Conservation (phyloP, 2,888 invertebrate genomes). For the Machimus atricapillus region DNA sequence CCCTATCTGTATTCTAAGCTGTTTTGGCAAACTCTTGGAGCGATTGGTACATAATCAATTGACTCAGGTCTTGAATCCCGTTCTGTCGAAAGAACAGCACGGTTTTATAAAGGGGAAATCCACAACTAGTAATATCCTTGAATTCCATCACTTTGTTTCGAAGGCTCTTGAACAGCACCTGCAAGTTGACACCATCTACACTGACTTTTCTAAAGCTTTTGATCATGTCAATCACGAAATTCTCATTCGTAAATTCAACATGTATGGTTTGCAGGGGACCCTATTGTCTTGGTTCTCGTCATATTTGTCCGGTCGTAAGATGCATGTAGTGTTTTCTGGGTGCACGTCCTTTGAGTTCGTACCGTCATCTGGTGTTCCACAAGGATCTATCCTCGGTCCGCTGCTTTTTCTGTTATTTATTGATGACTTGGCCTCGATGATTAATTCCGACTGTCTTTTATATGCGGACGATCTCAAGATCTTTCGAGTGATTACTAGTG, state of each 20-base stretch:
- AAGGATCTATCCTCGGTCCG: no score
- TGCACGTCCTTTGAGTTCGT: no score
- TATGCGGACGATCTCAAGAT: no score
- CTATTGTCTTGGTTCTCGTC: neutral
- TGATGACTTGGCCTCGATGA: no score
- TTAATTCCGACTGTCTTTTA: no score
- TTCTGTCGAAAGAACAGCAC: neutral
- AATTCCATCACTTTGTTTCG: neutral
- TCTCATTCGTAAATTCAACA: neutral
- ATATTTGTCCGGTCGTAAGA: neutral
- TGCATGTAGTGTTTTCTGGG: no score
- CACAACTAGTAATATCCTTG: neutral
- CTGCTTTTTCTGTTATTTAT: no score
- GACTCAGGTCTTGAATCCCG: neutral
- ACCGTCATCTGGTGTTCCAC: no score
- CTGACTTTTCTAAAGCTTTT: neutral
- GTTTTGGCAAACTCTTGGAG: neutral
- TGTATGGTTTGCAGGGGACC: neutral
- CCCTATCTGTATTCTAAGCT: neutral
- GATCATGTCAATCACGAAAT: neutral
- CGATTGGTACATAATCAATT: neutral
- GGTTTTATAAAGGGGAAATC: neutral
- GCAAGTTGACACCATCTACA: neutral
- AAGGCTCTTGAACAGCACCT: neutral
- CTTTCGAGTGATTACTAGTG: no score